These are phyloP conservation scores for Arrhopalites spinosus DNA, from an alignment of 2,888 invertebrate species.

Conservation along the genomic window DNA sequence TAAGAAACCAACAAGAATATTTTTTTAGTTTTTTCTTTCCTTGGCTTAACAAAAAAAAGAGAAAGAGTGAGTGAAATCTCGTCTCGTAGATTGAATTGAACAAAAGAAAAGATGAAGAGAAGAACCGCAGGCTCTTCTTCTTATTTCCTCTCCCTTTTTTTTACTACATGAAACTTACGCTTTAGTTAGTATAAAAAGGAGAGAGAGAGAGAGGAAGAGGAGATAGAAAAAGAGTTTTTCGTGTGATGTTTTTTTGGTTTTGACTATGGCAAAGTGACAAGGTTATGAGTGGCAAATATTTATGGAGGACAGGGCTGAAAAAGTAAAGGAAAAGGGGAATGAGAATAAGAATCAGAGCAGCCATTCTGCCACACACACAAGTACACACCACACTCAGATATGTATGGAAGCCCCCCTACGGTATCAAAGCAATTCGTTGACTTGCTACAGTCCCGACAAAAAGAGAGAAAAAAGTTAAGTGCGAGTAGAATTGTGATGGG, in stretches of 20 bases:
- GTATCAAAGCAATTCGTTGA: slow-evolving; percentile 10
- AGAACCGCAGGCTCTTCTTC: too few relatives aligned
- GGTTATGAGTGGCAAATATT: slow-evolving; percentile 8
- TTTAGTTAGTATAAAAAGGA: neutral
- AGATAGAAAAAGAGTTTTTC: neutral
- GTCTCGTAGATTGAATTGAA: too few relatives aligned
- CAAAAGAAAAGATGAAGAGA: too few relatives aligned
- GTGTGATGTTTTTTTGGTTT: neutral
- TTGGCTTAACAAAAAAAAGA: too few relatives aligned
- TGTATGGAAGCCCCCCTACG: neutral
- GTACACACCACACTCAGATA: neutral
- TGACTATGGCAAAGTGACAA: neutral
- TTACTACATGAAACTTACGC: neutral
- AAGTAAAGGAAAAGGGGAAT: neutral
- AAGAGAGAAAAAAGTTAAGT: slow-evolving; percentile 24
- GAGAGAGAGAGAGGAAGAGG: neutral
- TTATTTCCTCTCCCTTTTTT: too few relatives aligned
- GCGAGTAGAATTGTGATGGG: slow-evolving; percentile 30
- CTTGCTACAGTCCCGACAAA: neutral
- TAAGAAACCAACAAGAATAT: too few relatives aligned
- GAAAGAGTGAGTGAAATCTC: too few relatives aligned
- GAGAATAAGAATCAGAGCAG: neutral
- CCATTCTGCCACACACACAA: too few relatives aligned
- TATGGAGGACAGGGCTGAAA: too few relatives aligned
- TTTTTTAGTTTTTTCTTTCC: too few relatives aligned